Conservation (phyloP, 2,888 invertebrate genomes). For the Nipponacmea schrenckii region DNA sequence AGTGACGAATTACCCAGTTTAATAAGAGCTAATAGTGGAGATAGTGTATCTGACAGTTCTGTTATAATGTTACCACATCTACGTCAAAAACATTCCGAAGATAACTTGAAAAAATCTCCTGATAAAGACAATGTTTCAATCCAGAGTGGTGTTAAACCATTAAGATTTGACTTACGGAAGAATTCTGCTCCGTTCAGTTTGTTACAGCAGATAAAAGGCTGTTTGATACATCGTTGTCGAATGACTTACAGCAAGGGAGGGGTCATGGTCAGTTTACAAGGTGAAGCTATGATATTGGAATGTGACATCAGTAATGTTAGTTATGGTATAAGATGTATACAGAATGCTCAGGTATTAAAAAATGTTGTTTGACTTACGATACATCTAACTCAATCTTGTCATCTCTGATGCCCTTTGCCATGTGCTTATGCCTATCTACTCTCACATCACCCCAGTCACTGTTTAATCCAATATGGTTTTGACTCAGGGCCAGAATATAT, state of each 20-base stretch:
- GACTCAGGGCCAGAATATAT: too few species aligned
- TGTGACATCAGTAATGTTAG: slow-evolving; percentile 58
- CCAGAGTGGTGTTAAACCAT: background rate
- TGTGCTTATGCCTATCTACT: too few species aligned
- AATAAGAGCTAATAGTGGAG: slow-evolving; percentile 40
- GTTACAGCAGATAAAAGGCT: slow-evolving; percentile 46
- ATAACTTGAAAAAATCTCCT: background rate
- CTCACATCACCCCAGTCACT: too few species aligned
- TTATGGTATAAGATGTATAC: slow-evolving; percentile 61
- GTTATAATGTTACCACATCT: slow-evolving; percentile 57
- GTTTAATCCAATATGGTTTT: too few species aligned
- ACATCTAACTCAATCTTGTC: too few species aligned
- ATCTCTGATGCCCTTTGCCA: too few species aligned
- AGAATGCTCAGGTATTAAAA: slow-evolving; percentile 54
- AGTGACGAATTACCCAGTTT: slow-evolving; percentile 33
- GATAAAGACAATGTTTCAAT: background rate
- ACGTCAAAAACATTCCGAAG: slow-evolving; percentile 36
- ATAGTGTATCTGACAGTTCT: slow-evolving; percentile 49
- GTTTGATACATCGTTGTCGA: slow-evolving; percentile 54
- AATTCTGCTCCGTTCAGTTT: slow-evolving; percentile 39
- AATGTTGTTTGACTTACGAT: background rate
- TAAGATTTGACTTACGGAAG: slow-evolving; percentile 9
- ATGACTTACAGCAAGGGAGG: slow-evolving; percentile 58
- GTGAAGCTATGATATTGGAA: slow-evolving; percentile 52
- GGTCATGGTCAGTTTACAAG: slow-evolving; percentile 54